Evolutionary conservation across 1,140 invertebrate species (phyloP).

Genomic region (Cydia pomonella): DNA sequence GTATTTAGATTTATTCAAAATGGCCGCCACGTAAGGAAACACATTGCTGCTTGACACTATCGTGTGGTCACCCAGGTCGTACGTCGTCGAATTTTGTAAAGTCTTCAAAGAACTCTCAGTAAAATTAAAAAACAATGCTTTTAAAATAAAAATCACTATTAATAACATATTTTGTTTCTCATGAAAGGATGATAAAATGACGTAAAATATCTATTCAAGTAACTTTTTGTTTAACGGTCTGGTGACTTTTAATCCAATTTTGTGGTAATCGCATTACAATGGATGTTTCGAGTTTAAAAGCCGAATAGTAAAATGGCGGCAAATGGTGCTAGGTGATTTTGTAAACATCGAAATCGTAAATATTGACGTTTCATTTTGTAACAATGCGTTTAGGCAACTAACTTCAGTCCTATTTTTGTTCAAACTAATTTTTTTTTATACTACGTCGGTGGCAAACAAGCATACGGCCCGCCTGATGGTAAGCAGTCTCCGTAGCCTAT

Average conservation of each 20-base stretch:
- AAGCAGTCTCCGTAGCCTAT: too few species aligned
- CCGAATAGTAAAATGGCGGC: constrained; percentile 9
- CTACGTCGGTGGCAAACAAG: too few species aligned
- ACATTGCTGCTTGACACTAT: constrained; percentile 42
- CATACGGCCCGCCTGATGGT: too few species aligned
- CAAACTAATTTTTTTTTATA: too few species aligned
- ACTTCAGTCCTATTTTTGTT: not conserved
- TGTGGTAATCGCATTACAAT: not conserved
- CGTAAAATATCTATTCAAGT: not conserved
- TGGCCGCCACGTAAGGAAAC: constrained; percentile 63
- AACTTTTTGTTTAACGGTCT: not conserved
- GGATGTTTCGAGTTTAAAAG: not conserved
- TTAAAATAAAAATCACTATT: not conserved
- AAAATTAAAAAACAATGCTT: not conserved
- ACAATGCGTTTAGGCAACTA: constrained; percentile 15
- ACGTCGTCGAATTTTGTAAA: not conserved
- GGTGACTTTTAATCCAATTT: not conserved
- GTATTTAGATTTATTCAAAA: constrained; percentile 58
- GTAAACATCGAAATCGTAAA: not conserved
- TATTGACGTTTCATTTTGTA: constrained; percentile 15
- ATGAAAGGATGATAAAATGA: not conserved
- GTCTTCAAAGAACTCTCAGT: not conserved
- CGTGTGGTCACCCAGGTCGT: constrained; percentile 41
- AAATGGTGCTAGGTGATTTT: constrained; percentile 11
- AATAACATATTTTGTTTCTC: not conserved